Percentiles rank a stretch among this genome's conserved stretches.
phyloP scores from a whole-genome alignment of 2,113 vertebrate species.

The Smithornis capensis region DNA sequence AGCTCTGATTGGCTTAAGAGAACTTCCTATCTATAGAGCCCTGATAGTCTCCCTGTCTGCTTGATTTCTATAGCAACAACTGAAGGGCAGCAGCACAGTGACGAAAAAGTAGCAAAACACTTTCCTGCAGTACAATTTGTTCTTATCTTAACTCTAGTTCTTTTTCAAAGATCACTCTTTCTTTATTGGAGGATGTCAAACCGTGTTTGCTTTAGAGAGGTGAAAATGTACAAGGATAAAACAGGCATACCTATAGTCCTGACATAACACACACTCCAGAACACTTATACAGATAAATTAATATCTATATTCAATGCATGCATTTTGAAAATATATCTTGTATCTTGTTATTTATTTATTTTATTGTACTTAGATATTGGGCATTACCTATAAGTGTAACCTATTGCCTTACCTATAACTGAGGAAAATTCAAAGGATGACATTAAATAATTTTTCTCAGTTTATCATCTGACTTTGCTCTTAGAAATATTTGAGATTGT shows the following conservation, averaged over 20 bases:
- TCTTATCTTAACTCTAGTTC: not conserved
- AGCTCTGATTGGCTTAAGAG: not conserved
- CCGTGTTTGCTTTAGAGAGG: not conserved
- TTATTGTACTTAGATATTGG: not conserved
- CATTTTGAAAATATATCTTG: not conserved
- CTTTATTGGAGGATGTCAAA: not conserved
- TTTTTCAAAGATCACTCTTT: not conserved
- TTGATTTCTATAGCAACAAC: slow-evolving; percentile 13
- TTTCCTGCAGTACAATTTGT: not conserved
- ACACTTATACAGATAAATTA: not conserved
- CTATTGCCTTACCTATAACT: not conserved
- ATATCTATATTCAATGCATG: not conserved
- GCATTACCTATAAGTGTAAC: not conserved
- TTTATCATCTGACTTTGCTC: not conserved
- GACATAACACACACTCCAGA: not conserved
- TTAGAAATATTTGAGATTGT: not conserved
- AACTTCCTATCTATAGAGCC: not conserved
- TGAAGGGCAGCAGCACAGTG: not conserved
- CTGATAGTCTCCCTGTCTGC: not conserved
- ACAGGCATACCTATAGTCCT: not conserved
- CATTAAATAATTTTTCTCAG: not conserved
- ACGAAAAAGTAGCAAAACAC: not conserved
- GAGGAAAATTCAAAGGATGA: not conserved
- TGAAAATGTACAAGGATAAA: not conserved
- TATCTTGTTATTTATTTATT: not conserved